Percentiles rank a stretch among this genome's conserved stretches.
Evolutionary conservation across 2,888 invertebrate species (phyloP).

Genomic region (Mesorhabditis spiculigera): DNA sequence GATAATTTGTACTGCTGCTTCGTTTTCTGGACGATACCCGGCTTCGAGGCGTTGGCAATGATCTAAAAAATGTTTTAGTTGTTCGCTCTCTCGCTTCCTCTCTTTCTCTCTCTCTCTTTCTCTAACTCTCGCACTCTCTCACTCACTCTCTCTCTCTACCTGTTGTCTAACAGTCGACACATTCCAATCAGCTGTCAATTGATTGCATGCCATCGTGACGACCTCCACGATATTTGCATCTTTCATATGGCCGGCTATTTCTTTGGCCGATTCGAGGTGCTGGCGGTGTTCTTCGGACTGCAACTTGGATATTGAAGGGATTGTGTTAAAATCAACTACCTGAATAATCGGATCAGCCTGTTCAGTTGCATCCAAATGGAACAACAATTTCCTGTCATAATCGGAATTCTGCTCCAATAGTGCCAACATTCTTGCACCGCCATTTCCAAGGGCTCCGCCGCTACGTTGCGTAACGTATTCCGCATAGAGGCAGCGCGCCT

Average conservation of each 20-base stretch:
- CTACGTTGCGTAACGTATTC: constrained; percentile 35
- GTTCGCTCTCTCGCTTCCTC: background rate
- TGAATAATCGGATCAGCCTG: background rate
- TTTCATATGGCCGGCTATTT: background rate
- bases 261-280: background rate
- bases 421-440: constrained; percentile 71
- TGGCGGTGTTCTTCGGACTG: background rate
- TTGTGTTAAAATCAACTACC: background rate
- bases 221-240: constrained; percentile 9
- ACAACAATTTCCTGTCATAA: constrained; percentile 78
- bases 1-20: constrained; percentile 31
- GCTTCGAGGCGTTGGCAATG: constrained; percentile 33
- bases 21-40: constrained; percentile 26
- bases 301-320: constrained; percentile 43
- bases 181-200: constrained; percentile 1
- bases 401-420: constrained; percentile 87
- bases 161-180: background rate
- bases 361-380: constrained; percentile 75
- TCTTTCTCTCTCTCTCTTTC: background rate
- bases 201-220: constrained; percentile 6
- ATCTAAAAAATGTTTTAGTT: constrained; percentile 7
- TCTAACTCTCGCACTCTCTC: background rate
- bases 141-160: background rate
- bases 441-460: constrained; percentile 19
- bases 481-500: constrained; percentile 37